Percentiles rank a stretch among this genome's conserved stretches.
These are phyloP conservation scores for Tragopan temminckii DNA, from an alignment of 2,797 vertebrate genomes.

Conservation along the genomic window DNA sequence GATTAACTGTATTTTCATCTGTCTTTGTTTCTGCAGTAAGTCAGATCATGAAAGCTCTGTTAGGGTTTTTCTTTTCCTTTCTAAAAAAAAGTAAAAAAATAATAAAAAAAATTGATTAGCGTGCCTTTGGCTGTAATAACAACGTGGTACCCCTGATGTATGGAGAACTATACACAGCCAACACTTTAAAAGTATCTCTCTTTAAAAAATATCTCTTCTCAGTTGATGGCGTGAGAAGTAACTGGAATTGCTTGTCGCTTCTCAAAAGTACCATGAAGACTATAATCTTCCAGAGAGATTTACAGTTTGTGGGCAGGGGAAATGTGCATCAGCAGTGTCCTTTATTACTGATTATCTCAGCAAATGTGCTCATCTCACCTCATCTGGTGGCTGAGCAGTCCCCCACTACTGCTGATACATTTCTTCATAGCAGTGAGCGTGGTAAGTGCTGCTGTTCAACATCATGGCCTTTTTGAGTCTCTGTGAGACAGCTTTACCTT, in stretches of 20 bases:
- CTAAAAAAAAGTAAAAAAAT: background rate
- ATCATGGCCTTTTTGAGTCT: background rate
- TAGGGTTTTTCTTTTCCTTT: background rate
- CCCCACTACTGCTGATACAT: background rate
- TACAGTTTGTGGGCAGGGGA: background rate
- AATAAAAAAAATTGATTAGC: background rate
- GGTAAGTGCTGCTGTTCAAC: background rate
- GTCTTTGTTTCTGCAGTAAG: background rate
- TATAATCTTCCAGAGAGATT: background rate
- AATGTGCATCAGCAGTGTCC: accelerated
- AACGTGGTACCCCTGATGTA: background rate
- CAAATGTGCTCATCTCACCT: accelerated
- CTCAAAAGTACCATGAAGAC: background rate
- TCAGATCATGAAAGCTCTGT: background rate
- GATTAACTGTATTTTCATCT: background rate
- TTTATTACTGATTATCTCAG: background rate
- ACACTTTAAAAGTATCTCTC: background rate
- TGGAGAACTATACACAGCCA: background rate
- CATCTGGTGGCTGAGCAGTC: background rate
- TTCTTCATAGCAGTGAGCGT: background rate
- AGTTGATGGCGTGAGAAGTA: background rate
- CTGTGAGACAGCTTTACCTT: background rate
- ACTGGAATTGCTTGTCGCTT: background rate
- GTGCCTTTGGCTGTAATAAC: background rate
- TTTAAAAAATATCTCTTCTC: background rate